Base-by-base conservation (phyloP, 1,140 invertebrate genomes). In the Onthophagus taurus region DNA sequence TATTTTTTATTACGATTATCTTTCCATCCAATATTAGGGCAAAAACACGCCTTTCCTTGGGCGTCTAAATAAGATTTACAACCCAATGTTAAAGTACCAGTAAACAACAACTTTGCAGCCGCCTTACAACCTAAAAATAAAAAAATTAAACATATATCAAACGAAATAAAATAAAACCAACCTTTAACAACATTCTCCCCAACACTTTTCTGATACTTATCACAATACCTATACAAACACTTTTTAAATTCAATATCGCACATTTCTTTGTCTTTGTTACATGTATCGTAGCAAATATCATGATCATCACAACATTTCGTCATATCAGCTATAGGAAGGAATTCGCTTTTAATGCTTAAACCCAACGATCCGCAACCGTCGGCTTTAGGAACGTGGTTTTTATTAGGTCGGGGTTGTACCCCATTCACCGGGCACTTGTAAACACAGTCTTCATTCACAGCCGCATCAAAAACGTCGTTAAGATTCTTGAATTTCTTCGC, bases 271-370 rank as follows among this genome's bases (percentile, higher is more conserved):
- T 85, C 80, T 20, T 67, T 75, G 50, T 85, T 87, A 60, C 89
- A 94, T 2, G 84, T 89, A 47, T 89, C 88, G 55, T 94, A 94
- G 61, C 89, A 94, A 47, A 85, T 76, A 53, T 94, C 89, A 63
- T 94, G 89, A 2, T 60, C 55, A 60, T 92, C 77, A 66, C 89
- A 94, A 57, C 89, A 94, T 49, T 78, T 76, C 6, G 81, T 83
- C 80, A 90, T 85, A 62, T 84, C 77, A 17, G 71, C 68, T 7
- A 83, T 66, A 6, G 86, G 85, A 18, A 90, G 67, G 54, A 82
- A 82, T 47, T 86, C 78, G 19, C 77, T 77, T 31, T 75, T 75
- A 48, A 89, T 80, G 67, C 86, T 68, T 37, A 82, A 70, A 11
- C 77, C 76, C 16, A 88, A 63, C 0, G 85, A 83, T 12, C 88